Conservation (phyloP, 1,140 invertebrate genomes). For the Tribolium madens region DNA sequence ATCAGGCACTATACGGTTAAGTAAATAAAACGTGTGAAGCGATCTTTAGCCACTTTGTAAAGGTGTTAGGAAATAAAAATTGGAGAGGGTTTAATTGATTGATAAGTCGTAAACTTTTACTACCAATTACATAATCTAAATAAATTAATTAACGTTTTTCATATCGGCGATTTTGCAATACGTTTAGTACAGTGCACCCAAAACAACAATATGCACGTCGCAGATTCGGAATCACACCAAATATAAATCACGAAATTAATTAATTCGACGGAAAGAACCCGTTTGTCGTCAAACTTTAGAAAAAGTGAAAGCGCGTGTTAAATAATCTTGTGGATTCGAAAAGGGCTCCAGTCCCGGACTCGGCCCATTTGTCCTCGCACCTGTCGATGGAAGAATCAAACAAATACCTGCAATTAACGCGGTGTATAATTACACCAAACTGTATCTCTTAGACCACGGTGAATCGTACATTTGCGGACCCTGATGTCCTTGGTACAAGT, state of each 20-base stretch:
- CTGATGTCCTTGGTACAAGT: conserved; percentile 64
- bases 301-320: conserved; percentile 25
- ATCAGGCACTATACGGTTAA: neutral
- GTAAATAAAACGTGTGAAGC: neutral
- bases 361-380: neutral
- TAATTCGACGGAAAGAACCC: conserved; percentile 33
- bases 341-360: conserved; percentile 17
- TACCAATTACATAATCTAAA: conserved; percentile 16
- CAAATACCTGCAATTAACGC: conserved; percentile 27
- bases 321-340: neutral
- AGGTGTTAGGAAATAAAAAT: conserved; percentile 30
- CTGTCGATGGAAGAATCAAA: conserved; percentile 8
- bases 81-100: conserved; percentile 31
- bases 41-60: neutral
- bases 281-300: conserved; percentile 30
- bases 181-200: conserved; percentile 16
- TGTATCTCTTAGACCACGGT: conserved; percentile 53
- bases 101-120: conserved; percentile 31
- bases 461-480: conserved; percentile 57
- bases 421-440: conserved; percentile 44
- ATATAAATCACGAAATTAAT: conserved; percentile 23
- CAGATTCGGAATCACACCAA: neutral
- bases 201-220: conserved; percentile 9
- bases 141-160: conserved; percentile 22
- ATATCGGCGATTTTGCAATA: conserved; percentile 25